Evolutionary conservation across 2,113 vertebrate genomes (phyloP).

Genomic region (Ciconia stormi): DNA sequence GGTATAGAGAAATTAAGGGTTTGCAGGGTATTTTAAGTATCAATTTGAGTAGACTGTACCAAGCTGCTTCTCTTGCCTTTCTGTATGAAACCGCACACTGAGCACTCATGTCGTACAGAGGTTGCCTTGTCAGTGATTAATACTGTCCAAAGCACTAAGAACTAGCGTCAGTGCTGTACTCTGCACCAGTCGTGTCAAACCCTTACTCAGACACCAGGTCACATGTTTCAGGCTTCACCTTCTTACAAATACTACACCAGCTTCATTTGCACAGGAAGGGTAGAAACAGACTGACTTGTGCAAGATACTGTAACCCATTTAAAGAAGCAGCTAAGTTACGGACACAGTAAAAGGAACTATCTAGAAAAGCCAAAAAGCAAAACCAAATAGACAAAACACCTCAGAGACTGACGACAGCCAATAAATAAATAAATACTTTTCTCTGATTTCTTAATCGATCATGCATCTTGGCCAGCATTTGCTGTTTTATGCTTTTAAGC

Average conservation of each 20-base stretch:
- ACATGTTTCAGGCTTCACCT: not conserved
- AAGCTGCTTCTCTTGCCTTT: not conserved
- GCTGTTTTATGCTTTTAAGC: not conserved
- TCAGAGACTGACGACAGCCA: not conserved
- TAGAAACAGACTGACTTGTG: not conserved
- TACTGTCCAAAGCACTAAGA: not conserved
- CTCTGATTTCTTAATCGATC: not conserved
- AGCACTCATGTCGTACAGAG: accelerated
- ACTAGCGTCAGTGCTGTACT: not conserved
- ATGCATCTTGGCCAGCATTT: not conserved
- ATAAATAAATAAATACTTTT: not conserved
- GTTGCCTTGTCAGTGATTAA: not conserved
- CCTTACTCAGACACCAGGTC: not conserved
- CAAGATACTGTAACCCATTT: not conserved
- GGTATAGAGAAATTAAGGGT: not conserved
- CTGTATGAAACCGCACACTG: not conserved
- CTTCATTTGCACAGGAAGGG: not conserved
- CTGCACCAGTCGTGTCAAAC: accelerated
- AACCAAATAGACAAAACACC: not conserved
- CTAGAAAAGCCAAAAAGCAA: not conserved
- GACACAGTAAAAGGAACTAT: not conserved
- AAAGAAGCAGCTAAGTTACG: not conserved
- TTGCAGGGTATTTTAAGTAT: not conserved
- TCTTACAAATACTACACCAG: not conserved
- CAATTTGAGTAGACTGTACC: not conserved